A percentile compares a stretch with the other conserved stretches of the same genome.
phyloP scores from a whole-genome alignment of 2,113 vertebrate species.

The Oceanites oceanicus region DNA sequence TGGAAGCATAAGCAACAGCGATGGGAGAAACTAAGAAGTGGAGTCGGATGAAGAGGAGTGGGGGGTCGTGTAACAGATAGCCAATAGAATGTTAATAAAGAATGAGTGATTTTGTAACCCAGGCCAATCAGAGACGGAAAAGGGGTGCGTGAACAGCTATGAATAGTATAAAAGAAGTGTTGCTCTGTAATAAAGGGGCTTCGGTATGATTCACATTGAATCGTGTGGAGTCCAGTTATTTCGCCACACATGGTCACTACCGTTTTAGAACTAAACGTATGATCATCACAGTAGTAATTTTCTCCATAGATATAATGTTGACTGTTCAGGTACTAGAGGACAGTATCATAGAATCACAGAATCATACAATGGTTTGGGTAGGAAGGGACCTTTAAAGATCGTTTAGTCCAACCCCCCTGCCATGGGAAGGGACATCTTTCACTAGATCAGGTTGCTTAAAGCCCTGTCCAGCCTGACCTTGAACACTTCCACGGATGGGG shows the following conservation, averaged over 20 bases:
- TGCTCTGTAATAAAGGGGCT: too few relatives aligned
- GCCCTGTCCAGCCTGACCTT: not conserved
- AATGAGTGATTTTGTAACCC: too few relatives aligned
- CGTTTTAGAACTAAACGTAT: not conserved
- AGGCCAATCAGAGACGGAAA: too few relatives aligned
- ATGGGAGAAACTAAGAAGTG: too few relatives aligned
- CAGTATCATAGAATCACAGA: not conserved
- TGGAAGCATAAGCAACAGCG: too few relatives aligned
- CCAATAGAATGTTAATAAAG: too few relatives aligned
- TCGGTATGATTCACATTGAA: too few relatives aligned
- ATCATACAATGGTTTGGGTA: not conserved
- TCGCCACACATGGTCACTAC: not conserved
- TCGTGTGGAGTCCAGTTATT: too few relatives aligned
- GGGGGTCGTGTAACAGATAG: too few relatives aligned
- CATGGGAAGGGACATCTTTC: not conserved
- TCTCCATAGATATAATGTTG: not conserved
- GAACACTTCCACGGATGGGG: not conserved
- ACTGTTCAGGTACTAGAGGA: not conserved
- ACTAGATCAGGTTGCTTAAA: not conserved
- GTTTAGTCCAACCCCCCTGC: fast-evolving
- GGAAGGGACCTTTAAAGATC: not conserved
- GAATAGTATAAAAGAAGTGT: too few relatives aligned
- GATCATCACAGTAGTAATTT: not conserved
- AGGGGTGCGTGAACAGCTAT: too few relatives aligned
- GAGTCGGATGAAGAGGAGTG: too few relatives aligned